A percentile compares a stretch with the other conserved stretches of the same genome.
These are phyloP conservation scores for Trididemnum miniatum DNA, from an alignment of 23 tunicate species.

Conservation along the genomic window DNA sequence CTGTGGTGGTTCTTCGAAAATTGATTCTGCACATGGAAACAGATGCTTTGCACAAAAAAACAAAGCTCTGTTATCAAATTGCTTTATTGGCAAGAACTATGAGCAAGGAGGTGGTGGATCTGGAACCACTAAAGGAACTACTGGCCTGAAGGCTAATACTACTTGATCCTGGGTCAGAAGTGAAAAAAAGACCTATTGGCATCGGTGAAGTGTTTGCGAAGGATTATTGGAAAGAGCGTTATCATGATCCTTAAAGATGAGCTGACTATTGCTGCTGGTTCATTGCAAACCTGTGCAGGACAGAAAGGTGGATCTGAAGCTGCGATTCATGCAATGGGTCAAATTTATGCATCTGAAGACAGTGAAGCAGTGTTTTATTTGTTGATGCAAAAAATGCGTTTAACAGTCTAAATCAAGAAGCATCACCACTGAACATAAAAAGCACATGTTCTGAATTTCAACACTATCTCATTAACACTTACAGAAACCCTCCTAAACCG, in stretches of 20 bases:
- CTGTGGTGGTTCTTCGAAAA: no score
- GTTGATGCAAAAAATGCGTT: background rate
- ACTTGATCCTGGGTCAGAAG: background rate
- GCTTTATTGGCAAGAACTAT: no score
- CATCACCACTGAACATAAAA: background rate
- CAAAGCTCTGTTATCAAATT: no score
- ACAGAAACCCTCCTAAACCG: background rate
- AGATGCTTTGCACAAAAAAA: no score
- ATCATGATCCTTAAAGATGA: background rate
- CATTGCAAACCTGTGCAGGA: background rate
- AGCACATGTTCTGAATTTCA: background rate
- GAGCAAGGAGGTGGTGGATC: no score
- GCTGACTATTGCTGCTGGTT: background rate
- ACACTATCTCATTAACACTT: background rate
- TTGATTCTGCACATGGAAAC: no score
- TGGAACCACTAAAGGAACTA: background rate
- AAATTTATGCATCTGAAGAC: background rate
- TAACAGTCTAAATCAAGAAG: background rate
- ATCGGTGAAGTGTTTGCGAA: background rate
- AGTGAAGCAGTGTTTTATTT: background rate
- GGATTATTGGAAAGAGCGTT: background rate
- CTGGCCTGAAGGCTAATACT: background rate
- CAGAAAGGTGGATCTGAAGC: background rate
- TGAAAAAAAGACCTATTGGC: background rate
- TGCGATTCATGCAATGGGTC: background rate